Percentiles rank a stretch among this genome's conserved stretches.
Conservation (phyloP, 2,797 vertebrate species). For the Cirrhinus molitorella region DNA sequence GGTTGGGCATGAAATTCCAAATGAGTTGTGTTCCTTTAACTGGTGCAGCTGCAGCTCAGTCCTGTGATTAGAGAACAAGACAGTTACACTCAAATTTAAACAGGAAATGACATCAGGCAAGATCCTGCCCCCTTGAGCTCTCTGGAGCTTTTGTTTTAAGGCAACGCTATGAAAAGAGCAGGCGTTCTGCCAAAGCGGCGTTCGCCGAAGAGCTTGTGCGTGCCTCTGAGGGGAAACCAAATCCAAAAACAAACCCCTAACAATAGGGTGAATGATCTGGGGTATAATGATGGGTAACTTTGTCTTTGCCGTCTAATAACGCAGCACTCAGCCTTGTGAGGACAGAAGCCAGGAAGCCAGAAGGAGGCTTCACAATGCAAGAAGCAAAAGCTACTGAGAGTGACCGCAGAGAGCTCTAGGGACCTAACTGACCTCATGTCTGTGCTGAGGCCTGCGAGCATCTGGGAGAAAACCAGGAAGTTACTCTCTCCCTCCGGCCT, state of each 20-base stretch:
- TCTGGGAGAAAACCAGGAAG: slow-evolving; percentile 90
- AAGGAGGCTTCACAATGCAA: slow-evolving; percentile 19
- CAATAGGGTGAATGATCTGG: slow-evolving; percentile 24
- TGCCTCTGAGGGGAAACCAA: slow-evolving; percentile 22
- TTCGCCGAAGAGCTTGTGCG: slow-evolving; percentile 13
- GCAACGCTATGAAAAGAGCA: slow-evolving; percentile 15
- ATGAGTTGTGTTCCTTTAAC: slow-evolving; percentile 80
- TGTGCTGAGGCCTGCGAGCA: slow-evolving; percentile 86
- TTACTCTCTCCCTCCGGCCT: slow-evolving; percentile 83
- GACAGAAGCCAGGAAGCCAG: slow-evolving; percentile 23
- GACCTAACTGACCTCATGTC: slow-evolving; percentile 82
- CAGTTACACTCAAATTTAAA: slow-evolving; percentile 16
- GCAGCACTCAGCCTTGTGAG: not conserved
- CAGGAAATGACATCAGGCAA: slow-evolving; percentile 34
- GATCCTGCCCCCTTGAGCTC: not conserved
- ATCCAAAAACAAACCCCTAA: slow-evolving; percentile 26
- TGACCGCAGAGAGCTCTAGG: not conserved
- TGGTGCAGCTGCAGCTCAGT: slow-evolving; percentile 90
- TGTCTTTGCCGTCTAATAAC: not conserved
- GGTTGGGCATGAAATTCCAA: slow-evolving; percentile 83
- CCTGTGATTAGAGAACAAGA: slow-evolving; percentile 71
- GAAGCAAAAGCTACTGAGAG: not conserved
- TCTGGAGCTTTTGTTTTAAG: slow-evolving; percentile 38
- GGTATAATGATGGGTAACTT: slow-evolving; percentile 33
- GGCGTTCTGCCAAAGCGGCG: slow-evolving; percentile 26